These are phyloP conservation scores for Anthonomus grandis DNA, from an alignment of 1,140 invertebrate genomes.

Conservation along the genomic window DNA sequence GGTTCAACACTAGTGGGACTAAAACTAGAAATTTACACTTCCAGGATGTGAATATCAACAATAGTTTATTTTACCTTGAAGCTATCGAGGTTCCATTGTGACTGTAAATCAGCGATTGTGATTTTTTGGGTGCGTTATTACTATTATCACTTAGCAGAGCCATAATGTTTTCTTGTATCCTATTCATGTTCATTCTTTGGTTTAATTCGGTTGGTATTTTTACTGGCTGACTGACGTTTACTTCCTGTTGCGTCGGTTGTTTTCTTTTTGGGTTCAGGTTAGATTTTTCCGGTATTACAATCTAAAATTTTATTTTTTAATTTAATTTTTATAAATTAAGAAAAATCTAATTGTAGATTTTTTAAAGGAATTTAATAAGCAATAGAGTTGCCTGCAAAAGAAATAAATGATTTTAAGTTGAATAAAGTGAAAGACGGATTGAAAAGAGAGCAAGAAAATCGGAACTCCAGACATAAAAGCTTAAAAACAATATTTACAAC, in stretches of 20 bases:
- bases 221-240: too few species aligned
- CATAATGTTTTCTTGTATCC: neutral
- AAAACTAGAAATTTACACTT: neutral
- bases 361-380: neutral
- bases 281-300: slow-evolving; percentile 18
- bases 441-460: too few species aligned
- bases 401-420: too few species aligned
- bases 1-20: neutral
- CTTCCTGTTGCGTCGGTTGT: neutral
- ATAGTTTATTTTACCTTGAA: neutral
- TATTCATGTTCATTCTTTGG: neutral
- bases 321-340: neutral
- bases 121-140: neutral
- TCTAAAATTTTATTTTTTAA: neutral
- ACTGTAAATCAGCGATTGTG: neutral
- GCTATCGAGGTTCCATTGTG: neutral
- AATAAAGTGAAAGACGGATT: too few species aligned
- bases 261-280: neutral
- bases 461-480: too few species aligned
- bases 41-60: neutral
- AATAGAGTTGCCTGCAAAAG: neutral
- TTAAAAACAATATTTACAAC: too few species aligned
- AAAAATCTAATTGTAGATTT: neutral
- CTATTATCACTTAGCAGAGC: neutral
- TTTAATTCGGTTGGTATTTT: slow-evolving; percentile 2